Base-by-base conservation (phyloP, 2,113 vertebrate genomes). In the Tyto alba region DNA sequence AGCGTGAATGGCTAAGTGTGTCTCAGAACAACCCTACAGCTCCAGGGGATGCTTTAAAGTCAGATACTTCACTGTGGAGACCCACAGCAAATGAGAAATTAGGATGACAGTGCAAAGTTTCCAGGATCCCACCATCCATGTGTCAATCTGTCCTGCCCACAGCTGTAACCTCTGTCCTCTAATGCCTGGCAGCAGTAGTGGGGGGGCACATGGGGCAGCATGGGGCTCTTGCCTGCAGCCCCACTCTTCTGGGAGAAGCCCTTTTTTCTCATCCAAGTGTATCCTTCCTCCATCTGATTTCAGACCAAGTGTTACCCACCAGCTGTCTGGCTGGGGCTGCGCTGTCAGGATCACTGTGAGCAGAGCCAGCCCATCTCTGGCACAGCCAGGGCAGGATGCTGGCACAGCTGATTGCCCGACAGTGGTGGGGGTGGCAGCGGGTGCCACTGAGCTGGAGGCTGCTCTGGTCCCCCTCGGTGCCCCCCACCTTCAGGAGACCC, bases 341-440 rank as follows among this genome's bases (percentile, higher is more conserved):
- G 21, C 47, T 48, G 55, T 22, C 1, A 1, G 77, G 52, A 43
- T 55, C 0, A 0, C 88, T 48, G 45, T 0, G 6, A 72, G 64
- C 1, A 4, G 38, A 59, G 10, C 13, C 69, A 69, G 62, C 26
- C 48, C 29, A 30, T 14, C 84, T 38, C 32, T 0, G 0, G 47
- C 79, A 50, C 73, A 41, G 23, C 57, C 16, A 5, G 52, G 60
- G 25, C 38, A 57, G 32, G 27, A 43, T 4, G 2, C 16, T 2
- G 2, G 36, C 7, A 6, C 0, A 1, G 71, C 20, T 36, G 71
- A 25, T 55, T 6, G 15, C 66, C 6, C 0, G 0, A 4, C 1
- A 3, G 48, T 1, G 0, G 9, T 14, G 26, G n/a, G 64, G 27
- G 38, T 74, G 74, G 38, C 30, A 64, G 50, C 0, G 30, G 32